Percentiles rank a stretch among this genome's conserved stretches.
Conservation (phyloP, 2,113 vertebrate species). For the Zapus hudsonius region DNA sequence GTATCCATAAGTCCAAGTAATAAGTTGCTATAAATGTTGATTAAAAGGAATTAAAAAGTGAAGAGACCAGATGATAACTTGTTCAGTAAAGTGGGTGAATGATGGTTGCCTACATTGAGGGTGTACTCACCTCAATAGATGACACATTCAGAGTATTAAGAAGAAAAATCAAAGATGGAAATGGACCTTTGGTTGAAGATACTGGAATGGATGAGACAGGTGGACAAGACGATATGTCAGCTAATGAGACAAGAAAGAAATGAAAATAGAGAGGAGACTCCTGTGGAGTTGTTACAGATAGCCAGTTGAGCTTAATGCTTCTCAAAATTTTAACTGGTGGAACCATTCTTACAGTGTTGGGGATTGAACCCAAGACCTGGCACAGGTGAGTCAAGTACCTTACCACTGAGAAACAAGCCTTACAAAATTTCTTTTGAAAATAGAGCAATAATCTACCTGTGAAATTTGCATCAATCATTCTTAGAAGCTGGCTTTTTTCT, state of each 20-base stretch:
- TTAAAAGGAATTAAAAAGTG: not conserved
- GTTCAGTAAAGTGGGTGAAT: not conserved
- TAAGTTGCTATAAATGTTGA: not conserved
- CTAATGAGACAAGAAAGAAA: not conserved
- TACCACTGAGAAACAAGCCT: too few relatives aligned
- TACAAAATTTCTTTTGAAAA: not conserved
- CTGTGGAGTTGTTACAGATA: not conserved
- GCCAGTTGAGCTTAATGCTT: not conserved
- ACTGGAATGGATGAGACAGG: not conserved
- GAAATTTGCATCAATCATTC: not conserved
- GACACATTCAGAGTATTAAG: not conserved
- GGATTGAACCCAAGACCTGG: too few relatives aligned
- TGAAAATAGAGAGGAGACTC: not conserved
- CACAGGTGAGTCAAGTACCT: too few relatives aligned
- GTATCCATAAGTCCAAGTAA: not conserved
- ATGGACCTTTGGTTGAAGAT: not conserved
- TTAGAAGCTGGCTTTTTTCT: not conserved
- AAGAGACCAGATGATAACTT: not conserved
- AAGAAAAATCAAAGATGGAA: not conserved
- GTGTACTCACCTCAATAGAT: not conserved
- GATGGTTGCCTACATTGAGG: not conserved
- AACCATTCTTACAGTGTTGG: too few relatives aligned
- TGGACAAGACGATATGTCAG: not conserved
- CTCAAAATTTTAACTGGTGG: too few relatives aligned
- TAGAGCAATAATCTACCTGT: not conserved